Percentiles rank a stretch among this genome's conserved stretches.
Conservation (phyloP, 2,797 vertebrate genomes). For the Chromobotia macracanthus region DNA sequence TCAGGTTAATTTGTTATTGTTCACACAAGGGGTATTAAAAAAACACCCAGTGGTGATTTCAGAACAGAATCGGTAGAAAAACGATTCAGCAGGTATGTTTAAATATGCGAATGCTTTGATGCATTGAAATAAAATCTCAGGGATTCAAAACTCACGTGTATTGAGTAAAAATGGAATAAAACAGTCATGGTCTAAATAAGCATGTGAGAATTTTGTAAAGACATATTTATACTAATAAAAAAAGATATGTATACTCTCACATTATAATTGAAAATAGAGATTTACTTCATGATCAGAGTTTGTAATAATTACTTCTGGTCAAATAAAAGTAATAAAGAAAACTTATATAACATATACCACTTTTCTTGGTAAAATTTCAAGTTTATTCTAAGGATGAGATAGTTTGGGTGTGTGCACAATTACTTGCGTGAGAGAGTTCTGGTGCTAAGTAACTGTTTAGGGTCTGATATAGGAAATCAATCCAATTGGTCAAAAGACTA, state of each 20-base stretch:
- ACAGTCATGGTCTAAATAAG: too few relatives aligned
- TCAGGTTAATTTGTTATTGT: constrained; percentile 25
- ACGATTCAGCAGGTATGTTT: background rate
- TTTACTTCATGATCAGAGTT: too few relatives aligned
- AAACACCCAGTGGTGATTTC: constrained; percentile 1
- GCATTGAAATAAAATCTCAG: background rate
- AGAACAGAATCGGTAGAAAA: background rate
- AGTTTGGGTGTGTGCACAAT: constrained; percentile 45
- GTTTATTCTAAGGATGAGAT: constrained; percentile 20
- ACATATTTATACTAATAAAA: too few relatives aligned
- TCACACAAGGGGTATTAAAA: background rate
- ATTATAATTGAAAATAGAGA: too few relatives aligned
- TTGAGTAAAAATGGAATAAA: background rate
- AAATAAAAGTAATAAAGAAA: background rate
- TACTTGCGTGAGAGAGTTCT: constrained; percentile 13
- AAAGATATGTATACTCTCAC: too few relatives aligned
- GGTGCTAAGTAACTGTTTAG: constrained; percentile 53
- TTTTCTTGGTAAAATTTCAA: too few relatives aligned
- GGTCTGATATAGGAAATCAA: constrained; percentile 55
- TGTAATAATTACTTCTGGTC: background rate
- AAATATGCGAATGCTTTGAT: background rate
- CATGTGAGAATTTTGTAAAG: too few relatives aligned
- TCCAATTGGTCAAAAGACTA: constrained; percentile 54
- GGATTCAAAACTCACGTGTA: background rate
- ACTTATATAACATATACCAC: too few relatives aligned